Evolutionary conservation across 1,140 invertebrate genomes (phyloP).

Genomic region (Gonioctena quinquepunctata): DNA sequence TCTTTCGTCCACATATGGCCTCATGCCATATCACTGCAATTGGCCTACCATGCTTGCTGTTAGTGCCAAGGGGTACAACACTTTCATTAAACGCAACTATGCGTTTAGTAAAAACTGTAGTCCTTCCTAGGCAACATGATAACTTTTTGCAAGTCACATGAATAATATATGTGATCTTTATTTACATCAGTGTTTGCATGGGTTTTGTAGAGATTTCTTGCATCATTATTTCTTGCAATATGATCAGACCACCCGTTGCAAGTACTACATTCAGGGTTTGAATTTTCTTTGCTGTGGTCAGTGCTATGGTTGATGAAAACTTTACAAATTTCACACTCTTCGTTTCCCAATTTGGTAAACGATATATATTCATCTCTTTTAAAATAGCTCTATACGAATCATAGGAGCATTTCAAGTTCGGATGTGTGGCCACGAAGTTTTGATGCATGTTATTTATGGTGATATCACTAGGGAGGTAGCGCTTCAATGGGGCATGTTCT

Average conservation of each 20-base stretch:
- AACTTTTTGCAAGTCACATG: conserved; percentile 47
- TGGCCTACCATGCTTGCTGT: conserved; percentile 6
- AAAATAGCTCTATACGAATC: background rate
- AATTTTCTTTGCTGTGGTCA: background rate
- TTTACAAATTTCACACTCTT: conserved; percentile 14
- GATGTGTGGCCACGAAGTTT: conserved; percentile 2
- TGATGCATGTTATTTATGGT: too few species aligned
- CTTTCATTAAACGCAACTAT: conserved; percentile 40
- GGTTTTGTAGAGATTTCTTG: conserved; percentile 10
- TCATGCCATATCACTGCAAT: conserved; percentile 38
- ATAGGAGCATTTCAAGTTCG: background rate
- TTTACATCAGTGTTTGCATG: background rate
- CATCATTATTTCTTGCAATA: background rate
- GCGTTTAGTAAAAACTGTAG: conserved; percentile 31
- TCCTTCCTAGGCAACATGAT: conserved; percentile 47
- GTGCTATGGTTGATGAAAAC: background rate
- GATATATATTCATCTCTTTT: conserved; percentile 16
- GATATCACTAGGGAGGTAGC: too few species aligned
- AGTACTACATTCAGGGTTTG: background rate
- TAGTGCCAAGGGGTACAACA: conserved; percentile 37
- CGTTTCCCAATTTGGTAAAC: conserved; percentile 20
- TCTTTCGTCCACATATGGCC: conserved; percentile 18
- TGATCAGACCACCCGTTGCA: conserved; percentile 6
- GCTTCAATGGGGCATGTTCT: conserved; percentile 40
- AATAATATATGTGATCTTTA: conserved; percentile 11